Evolutionary conservation across 1,140 invertebrate genomes (phyloP), one percentile per base, ranked within the genome.

Genomic region (Vollenhovia emeryi): DNA sequence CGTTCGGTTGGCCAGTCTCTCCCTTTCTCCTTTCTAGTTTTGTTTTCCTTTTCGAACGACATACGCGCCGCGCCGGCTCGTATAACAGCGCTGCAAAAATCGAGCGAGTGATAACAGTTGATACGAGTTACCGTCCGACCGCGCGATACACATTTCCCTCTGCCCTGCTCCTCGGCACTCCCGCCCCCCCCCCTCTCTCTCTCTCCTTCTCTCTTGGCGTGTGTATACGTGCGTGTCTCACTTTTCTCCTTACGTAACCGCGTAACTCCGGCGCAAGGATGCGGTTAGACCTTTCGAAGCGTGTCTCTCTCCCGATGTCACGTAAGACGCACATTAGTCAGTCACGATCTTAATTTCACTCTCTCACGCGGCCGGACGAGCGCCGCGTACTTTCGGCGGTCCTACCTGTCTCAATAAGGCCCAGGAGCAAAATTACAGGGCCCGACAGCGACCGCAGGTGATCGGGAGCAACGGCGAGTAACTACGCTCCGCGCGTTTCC

Each of bases 261-360:
- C 89, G 86, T 89, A 89, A 89, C 89, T 76, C 82, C 88, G 74
- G 89, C 88, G 88, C 89, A 90, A 90, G 89, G 89, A 90, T 91
- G 90, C 87, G 89, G 89, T 91, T 90, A 89, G 89, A 88, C 89
- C 85, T 90, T 90, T 89, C 89, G 88, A 90, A 87, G 88, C 89
- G 79, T 87, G 88, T 90, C 78, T 89, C 66, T 89, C 62, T 33
- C 66, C 80, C 82, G 82, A 90, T 91, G 89, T 91, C 90, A 92
- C 90, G 89, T 91, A 92, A 92, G 87, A 89, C 87, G 68, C 83
- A 71, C 85, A 84, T 88, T 87, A 84, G 73, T 82, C 71, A 90
- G 84, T 87, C 91, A 91, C 90, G 87, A 90, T 92, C 90, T 92
- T 89, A 90, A 92, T 92, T 91, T 92, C 88, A 91, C 90, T 91